These are phyloP conservation scores for Heteronetta atricapilla DNA, from an alignment of 2,113 vertebrate genomes.

Conservation along the genomic window DNA sequence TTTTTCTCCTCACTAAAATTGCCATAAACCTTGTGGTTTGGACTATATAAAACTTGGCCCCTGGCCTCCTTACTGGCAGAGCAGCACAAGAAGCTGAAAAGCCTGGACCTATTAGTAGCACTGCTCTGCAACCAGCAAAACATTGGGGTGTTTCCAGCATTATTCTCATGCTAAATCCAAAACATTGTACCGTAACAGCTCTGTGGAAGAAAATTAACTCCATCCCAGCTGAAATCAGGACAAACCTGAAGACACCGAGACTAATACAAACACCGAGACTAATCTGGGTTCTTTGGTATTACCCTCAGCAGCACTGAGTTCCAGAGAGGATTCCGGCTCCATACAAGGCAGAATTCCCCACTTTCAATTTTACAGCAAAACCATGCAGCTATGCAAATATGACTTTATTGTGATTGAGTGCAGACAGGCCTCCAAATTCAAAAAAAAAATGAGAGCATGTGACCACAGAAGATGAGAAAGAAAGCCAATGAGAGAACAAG, in stretches of 20 bases:
- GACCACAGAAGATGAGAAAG: background rate
- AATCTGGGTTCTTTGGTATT: fast-evolving
- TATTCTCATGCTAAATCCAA: background rate
- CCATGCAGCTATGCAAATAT: background rate
- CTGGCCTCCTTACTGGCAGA: too few species aligned
- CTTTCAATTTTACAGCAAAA: background rate
- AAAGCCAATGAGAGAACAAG: background rate
- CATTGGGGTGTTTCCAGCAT: background rate
- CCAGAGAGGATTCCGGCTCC: background rate
- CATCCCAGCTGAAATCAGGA: background rate
- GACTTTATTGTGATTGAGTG: fast-evolving
- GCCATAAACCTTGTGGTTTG: background rate
- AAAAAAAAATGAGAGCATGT: background rate
- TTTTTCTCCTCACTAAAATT: background rate
- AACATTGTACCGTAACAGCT: background rate
- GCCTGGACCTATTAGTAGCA: background rate
- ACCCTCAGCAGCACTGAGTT: background rate
- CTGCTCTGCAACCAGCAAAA: background rate
- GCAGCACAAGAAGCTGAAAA: background rate
- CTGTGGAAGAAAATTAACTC: background rate
- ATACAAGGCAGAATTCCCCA: background rate
- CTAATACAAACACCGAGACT: background rate
- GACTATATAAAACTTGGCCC: too few species aligned
- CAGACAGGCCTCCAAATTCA: background rate
- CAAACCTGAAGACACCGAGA: background rate